phyloP scores from a whole-genome alignment of 1,140 invertebrate genomes.

The Drosophila insularis region DNA sequence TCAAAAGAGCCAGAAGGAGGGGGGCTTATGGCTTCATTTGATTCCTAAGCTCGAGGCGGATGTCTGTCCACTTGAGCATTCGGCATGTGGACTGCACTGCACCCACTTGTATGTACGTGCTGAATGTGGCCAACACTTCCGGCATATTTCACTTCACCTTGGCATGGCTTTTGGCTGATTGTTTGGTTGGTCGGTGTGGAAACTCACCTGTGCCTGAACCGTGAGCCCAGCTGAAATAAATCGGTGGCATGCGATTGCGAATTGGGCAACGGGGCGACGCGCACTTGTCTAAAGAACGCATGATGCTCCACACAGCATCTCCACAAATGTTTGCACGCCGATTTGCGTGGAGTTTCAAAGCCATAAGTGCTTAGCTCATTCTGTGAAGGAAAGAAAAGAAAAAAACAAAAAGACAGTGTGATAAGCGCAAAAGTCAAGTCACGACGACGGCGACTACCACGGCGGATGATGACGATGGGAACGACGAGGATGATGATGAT shows the following conservation, averaged over 20 bases:
- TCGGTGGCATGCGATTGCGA: conserved; percentile 84
- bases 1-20: not conserved
- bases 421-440: conserved; percentile 75
- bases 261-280: conserved; percentile 86
- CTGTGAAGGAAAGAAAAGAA: conserved; percentile 83
- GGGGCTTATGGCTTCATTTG: conserved; percentile 29
- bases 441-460: conserved; percentile 43
- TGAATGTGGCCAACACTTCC: conserved; percentile 40
- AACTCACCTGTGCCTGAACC: conserved; percentile 87
- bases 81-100: conserved; percentile 32
- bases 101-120: conserved; percentile 44
- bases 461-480: conserved; percentile 22
- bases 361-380: conserved; percentile 98
- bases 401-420: conserved; percentile 50
- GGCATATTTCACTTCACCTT: conserved; percentile 39
- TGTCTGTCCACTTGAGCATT: conserved; percentile 2
- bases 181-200: not conserved
- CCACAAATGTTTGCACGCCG: conserved; percentile 98
- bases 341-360: conserved; percentile 96
- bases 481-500: conserved; percentile 13
- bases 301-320: conserved; percentile 99
- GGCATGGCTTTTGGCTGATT: conserved; percentile 1
- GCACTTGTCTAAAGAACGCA: conserved; percentile 97
- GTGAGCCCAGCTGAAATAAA: conserved; percentile 88
- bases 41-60: conserved; percentile 16